These are phyloP conservation scores for Setophaga petechia DNA, from an alignment of 2,113 vertebrate species.

Conservation along the genomic window DNA sequence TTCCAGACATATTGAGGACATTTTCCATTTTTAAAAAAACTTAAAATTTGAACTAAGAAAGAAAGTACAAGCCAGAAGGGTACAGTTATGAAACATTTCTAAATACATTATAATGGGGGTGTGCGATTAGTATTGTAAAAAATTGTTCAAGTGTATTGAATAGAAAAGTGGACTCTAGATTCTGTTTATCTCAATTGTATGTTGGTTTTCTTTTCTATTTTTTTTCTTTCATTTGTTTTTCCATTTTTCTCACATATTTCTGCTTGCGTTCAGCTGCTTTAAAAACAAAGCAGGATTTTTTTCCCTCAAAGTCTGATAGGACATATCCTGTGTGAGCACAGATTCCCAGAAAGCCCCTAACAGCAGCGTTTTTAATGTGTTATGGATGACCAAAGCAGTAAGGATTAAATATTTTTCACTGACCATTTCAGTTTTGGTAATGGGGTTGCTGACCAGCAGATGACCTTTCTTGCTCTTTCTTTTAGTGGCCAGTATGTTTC, in stretches of 20 bases:
- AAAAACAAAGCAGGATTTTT: neutral
- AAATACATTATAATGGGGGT: neutral
- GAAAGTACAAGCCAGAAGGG: neutral
- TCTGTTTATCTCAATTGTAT: neutral
- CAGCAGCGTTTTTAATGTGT: rapidly evolving
- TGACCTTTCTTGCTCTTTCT: neutral
- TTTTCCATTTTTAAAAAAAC: neutral
- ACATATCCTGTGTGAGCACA: neutral
- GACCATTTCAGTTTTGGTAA: neutral
- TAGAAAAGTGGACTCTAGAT: neutral
- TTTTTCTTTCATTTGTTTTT: neutral
- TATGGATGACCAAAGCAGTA: neutral
- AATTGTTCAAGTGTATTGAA: neutral
- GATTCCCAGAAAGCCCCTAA: neutral
- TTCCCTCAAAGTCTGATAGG: neutral
- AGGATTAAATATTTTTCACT: neutral
- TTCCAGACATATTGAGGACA: neutral
- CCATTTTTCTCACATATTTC: neutral
- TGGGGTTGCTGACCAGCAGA: neutral
- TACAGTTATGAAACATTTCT: neutral
- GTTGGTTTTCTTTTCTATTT: neutral
- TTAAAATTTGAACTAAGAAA: neutral
- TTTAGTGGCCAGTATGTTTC: neutral
- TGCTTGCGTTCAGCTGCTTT: neutral
- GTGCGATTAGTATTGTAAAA: neutral